A percentile compares a stretch with the other conserved stretches of the same genome.
Evolutionary conservation across 1,140 invertebrate species (phyloP).

Genomic region (Mamestra configurata): DNA sequence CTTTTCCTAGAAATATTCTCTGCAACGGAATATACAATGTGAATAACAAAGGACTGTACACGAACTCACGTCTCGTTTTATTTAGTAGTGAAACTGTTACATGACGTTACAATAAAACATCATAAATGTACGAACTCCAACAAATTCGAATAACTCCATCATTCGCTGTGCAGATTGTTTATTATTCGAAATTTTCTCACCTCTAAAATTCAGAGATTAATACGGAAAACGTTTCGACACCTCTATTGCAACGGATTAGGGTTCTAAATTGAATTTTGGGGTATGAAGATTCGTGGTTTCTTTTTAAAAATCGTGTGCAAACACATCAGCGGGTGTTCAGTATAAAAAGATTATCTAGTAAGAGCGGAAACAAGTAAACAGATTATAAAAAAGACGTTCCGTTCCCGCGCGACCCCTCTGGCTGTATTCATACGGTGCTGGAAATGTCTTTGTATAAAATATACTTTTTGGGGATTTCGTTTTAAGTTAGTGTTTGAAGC

Average conservation of each 20-base stretch:
- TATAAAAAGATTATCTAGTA: conserved; percentile 69
- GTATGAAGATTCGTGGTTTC: not conserved
- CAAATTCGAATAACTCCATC: not conserved
- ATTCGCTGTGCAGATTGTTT: conserved; percentile 1
- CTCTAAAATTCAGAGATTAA: conserved; percentile 18
- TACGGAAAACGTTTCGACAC: not conserved
- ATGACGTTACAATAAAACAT: conserved; percentile 30
- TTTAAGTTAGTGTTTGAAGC: not conserved
- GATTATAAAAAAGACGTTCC: conserved; percentile 82
- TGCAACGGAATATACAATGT: not conserved
- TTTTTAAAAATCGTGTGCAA: conserved; percentile 63
- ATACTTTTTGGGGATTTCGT: conserved; percentile 33
- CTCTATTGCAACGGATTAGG: not conserved
- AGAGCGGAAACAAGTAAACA: conserved; percentile 76
- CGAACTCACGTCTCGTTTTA: conserved; percentile 40
- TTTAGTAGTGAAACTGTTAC: conserved; percentile 17
- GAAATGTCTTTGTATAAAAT: conserved; percentile 37
- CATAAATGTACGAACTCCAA: conserved; percentile 9
- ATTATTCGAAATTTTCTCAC: conserved; percentile 20
- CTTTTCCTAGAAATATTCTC: not conserved
- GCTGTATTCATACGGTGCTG: conserved; percentile 64
- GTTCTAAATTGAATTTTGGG: conserved; percentile 10
- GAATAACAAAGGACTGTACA: not conserved
- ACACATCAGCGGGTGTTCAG: conserved; percentile 65
- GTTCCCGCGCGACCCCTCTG: conserved; percentile 61